Percentiles rank a stretch among this genome's conserved stretches.
Evolutionary conservation across 2,113 vertebrate genomes (phyloP).

Genomic region (Carassius carassius): DNA sequence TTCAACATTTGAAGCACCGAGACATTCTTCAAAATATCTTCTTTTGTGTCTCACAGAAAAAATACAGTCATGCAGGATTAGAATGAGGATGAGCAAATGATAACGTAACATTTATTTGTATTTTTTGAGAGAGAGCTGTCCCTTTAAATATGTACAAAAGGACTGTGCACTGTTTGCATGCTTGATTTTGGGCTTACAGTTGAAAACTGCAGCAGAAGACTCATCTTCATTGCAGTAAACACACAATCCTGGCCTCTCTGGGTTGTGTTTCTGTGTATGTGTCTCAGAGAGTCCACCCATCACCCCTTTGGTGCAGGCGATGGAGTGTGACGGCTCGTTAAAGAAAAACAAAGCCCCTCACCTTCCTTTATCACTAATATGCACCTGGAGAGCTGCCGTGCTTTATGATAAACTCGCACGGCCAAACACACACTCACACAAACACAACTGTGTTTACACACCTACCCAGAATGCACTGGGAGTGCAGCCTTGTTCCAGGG

Average conservation of each 20-base stretch:
- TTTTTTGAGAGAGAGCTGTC: neutral
- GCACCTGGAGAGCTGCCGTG: conserved; percentile 56
- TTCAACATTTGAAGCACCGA: neutral
- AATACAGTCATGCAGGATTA: too few relatives aligned
- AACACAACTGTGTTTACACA: conserved; percentile 43
- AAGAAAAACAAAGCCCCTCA: conserved; percentile 57
- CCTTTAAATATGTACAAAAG: neutral
- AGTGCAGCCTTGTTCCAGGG: conserved; percentile 33
- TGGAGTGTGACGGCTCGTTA: conserved; percentile 62
- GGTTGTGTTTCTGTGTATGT: conserved; percentile 10
- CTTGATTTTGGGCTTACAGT: neutral
- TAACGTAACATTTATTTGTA: too few relatives aligned
- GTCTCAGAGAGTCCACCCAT: conserved; percentile 56
- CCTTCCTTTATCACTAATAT: conserved; percentile 64
- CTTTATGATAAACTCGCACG: conserved; percentile 57
- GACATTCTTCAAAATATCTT: neutral
- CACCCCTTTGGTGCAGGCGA: conserved; percentile 50
- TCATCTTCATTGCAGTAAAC: neutral
- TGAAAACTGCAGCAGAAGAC: neutral
- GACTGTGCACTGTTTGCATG: neutral
- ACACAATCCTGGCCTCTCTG: conserved; percentile 10
- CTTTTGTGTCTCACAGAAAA: neutral
- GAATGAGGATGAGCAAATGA: too few relatives aligned
- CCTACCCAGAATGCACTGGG: conserved; percentile 26
- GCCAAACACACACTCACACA: conserved; percentile 38